phyloP scores from a whole-genome alignment of 2,113 vertebrate genomes.

The Geococcyx californianus region DNA sequence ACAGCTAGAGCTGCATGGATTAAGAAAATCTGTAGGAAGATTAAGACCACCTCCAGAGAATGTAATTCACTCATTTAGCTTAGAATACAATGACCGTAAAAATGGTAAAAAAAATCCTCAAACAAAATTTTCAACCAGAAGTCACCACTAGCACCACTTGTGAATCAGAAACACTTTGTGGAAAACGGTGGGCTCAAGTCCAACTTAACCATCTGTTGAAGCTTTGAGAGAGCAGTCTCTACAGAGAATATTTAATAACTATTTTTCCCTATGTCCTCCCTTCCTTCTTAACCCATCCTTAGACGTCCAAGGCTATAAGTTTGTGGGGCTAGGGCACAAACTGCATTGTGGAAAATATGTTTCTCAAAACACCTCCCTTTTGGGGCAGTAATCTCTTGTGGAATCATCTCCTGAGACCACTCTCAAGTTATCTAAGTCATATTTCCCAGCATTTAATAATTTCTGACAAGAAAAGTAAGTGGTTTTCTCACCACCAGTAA shows the following conservation, averaged over 20 bases:
- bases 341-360: background rate
- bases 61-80: background rate
- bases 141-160: background rate
- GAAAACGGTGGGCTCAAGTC: background rate
- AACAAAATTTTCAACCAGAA: background rate
- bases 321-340: background rate
- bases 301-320: background rate
- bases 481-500: background rate
- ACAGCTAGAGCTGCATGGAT: background rate
- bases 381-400: background rate
- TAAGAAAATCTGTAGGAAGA: background rate
- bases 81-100: background rate
- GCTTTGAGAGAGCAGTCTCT: background rate
- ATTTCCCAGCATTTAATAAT: background rate
- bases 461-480: background rate
- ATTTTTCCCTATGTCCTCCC: background rate
- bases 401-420: background rate
- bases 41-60: background rate
- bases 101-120: background rate
- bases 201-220: background rate
- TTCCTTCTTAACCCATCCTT: background rate
- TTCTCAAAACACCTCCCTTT: background rate
- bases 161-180: background rate
- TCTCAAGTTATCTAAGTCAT: background rate
- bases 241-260: background rate